A percentile compares a stretch with the other conserved stretches of the same genome.
phyloP scores from a whole-genome alignment of 2,888 invertebrate species.

The Amiota minor region DNA sequence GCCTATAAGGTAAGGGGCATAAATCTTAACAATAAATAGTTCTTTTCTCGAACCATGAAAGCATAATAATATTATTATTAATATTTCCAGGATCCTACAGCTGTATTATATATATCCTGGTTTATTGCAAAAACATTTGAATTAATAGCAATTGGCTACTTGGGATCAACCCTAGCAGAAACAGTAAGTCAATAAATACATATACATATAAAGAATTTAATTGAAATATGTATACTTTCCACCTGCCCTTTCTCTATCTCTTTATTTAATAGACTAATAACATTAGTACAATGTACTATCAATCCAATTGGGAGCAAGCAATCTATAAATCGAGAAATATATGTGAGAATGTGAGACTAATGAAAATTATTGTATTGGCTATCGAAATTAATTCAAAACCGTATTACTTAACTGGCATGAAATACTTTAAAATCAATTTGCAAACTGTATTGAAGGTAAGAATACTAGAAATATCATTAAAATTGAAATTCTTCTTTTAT shows the following conservation, averaged over 20 bases:
- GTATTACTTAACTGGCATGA: constrained; percentile 63
- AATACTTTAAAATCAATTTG: constrained; percentile 62
- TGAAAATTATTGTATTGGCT: constrained; percentile 58
- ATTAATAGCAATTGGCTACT: constrained; percentile 52
- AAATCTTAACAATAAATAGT: too few species aligned
- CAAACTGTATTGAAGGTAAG: constrained; percentile 56
- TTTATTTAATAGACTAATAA: constrained; percentile 53
- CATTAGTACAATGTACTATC: constrained; percentile 62
- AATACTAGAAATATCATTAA: not conserved
- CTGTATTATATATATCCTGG: constrained; percentile 53
- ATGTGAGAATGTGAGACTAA: constrained; percentile 54
- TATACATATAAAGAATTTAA: too few species aligned
- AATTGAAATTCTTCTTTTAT: not conserved
- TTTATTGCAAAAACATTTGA: constrained; percentile 58
- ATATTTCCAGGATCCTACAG: constrained; percentile 55
- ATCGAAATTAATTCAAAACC: constrained; percentile 58
- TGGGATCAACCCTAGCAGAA: constrained; percentile 56
- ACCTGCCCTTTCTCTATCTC: too few species aligned
- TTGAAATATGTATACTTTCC: too few species aligned
- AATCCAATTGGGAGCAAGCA: constrained; percentile 59
- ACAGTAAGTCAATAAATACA: constrained; percentile 47
- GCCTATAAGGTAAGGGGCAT: constrained; percentile 7
- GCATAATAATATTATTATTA: not conserved
- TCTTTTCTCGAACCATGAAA: too few species aligned
- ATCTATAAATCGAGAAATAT: constrained; percentile 53